phyloP scores from a whole-genome alignment of 2,113 vertebrate genomes.

The Eptesicus fuscus region DNA sequence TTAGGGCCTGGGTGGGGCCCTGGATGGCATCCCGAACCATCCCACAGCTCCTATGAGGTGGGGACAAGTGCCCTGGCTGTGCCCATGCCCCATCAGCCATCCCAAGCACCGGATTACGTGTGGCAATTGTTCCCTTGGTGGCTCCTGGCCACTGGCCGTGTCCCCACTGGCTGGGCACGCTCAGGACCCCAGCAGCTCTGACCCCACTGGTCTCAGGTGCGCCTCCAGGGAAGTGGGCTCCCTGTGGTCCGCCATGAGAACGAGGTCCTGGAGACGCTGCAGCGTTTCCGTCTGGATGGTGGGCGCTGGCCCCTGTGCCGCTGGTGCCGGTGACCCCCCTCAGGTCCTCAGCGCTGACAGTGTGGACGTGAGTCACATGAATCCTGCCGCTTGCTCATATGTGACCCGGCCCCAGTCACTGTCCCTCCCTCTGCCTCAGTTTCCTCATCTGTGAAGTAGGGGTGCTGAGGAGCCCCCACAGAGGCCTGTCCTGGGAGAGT shows the following conservation, averaged over 20 bases:
- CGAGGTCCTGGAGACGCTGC: rapidly evolving
- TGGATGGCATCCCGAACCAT: too few relatives aligned
- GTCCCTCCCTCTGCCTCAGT: not conserved
- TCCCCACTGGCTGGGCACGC: not conserved
- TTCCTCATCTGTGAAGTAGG: not conserved
- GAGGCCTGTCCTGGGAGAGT: not conserved
- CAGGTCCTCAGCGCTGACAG: rapidly evolving
- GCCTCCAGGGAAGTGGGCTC: not conserved
- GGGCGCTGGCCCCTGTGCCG: rapidly evolving
- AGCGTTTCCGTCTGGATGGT: not conserved
- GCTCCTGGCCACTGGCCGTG: too few relatives aligned
- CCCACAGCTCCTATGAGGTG: too few relatives aligned
- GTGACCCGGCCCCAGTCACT: not conserved
- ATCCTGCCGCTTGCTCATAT: rapidly evolving
- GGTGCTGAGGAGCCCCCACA: not conserved
- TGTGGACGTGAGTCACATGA: rapidly evolving
- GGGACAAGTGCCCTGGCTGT: not conserved
- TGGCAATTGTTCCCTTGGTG: not conserved
- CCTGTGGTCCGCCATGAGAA: too few relatives aligned
- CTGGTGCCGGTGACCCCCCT: rapidly evolving
- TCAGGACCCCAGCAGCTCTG: too few relatives aligned
- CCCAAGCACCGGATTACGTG: too few relatives aligned
- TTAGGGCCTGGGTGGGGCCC: not conserved
- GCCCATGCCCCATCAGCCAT: rapidly evolving
- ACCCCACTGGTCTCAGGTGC: not conserved